Percentiles rank a stretch among this genome's conserved stretches.
phyloP scores from a whole-genome alignment of 1,140 invertebrate genomes.

The Leptestheria dahalacensis region DNA sequence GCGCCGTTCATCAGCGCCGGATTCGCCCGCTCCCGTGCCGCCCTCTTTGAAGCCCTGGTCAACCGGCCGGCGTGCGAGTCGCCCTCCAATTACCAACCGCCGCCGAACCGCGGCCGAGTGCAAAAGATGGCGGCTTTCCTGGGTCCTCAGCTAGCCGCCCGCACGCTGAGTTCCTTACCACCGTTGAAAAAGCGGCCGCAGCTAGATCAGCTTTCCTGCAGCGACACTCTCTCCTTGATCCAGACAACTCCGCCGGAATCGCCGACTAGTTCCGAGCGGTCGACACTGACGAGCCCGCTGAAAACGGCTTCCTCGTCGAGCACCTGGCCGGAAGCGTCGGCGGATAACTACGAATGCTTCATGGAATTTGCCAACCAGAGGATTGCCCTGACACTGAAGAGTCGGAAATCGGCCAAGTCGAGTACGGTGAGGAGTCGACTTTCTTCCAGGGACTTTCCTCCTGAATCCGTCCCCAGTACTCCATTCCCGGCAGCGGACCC shows the following conservation, averaged over 20 bases:
- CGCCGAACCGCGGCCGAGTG: background rate
- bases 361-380: slow-evolving; percentile 10
- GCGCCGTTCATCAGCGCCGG: background rate
- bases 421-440: background rate
- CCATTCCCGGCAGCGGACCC: no score
- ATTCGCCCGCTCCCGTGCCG: slow-evolving; percentile 1
- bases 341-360: slow-evolving; percentile 6
- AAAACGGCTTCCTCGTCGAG: slow-evolving; percentile 1
- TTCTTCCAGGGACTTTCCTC: background rate
- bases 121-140: background rate
- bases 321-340: background rate
- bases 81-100: background rate
- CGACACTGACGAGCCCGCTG: background rate
- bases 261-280: background rate
- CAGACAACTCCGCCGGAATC: slow-evolving; percentile 1
- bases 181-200: background rate
- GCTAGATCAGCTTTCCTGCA: background rate
- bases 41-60: slow-evolving; percentile 7
- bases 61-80: background rate
- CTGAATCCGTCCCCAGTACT: background rate
- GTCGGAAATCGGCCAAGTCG: background rate
- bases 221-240: background rate
- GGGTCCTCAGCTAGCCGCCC: slow-evolving; percentile 8
- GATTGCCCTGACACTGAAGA: background rate
- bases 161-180: slow-evolving; percentile 7